Base-by-base conservation (phyloP, 2,888 invertebrate genomes). In the Acanthoscelides obtectus region DNA sequence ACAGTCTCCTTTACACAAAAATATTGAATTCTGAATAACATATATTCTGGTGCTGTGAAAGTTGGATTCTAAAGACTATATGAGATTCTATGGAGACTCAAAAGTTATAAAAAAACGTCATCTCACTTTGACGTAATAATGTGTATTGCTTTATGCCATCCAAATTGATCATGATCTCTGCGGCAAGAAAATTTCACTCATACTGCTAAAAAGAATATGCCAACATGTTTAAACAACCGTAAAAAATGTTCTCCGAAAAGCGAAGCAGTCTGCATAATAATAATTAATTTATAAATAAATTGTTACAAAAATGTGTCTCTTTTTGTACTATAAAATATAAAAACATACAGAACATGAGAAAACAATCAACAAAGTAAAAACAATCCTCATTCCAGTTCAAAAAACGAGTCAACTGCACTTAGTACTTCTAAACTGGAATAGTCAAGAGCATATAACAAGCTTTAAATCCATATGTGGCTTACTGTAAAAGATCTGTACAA, bases 241-340 rank as follows among this genome's bases (percentile, higher is more conserved):
- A 45, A 45, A 45, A 45, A 45, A 45, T 45, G 45, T 45, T 45
- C 45, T 45, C 45, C 45, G 45, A 45, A 45, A 45, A 45, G 45
- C 45, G 45, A 45, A 45, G 45, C 45, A 45, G 45, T 45, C 45
- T 12, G 45, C 1, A 12, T 21, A 66, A 21, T 66, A 20, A n/a
- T n/a, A n/a, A n/a, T n/a, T n/a, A n/a, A 66, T 66, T 66, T 66
- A 66, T 22, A 66, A 21, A 66, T 66, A 66, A 66, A 22, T 66
- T 66, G 66, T 66, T 66, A 22, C 21, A 66, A 66, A 21, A 66
- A 21, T 66, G 66, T 66, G 12, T 21, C 8, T 22, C 70, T 73
- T 79, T 79, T 81, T 81, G 82, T 81, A 82, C 81, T 82, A 81
- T 80, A 79, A 78, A 81, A 79, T 77, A 80, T 77, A 80, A 74